These are phyloP conservation scores for Linyphia triangularis DNA, from an alignment of 2,888 invertebrate genomes.

Conservation along the genomic window DNA sequence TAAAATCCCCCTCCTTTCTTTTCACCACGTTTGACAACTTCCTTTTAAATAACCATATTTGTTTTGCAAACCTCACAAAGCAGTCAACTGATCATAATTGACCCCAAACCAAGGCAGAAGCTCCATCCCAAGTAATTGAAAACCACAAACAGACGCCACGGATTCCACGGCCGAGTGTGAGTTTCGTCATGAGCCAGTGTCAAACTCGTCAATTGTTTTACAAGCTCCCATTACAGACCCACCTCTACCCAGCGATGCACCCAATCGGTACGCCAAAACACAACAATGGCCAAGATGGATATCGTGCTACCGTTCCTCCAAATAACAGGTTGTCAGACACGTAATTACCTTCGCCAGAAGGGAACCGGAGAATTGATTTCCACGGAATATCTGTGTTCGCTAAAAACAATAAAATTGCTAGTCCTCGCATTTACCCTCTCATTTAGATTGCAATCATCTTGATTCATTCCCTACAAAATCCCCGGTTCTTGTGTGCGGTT, in stretches of 20 bases:
- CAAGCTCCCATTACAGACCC: slow-evolving; percentile 23
- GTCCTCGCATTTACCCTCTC: slow-evolving; percentile 42
- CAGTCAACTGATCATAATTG: neutral
- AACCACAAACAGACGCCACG: slow-evolving; percentile 14
- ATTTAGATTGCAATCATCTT: slow-evolving; percentile 60
- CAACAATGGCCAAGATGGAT: slow-evolving; percentile 44
- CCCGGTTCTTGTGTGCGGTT: slow-evolving; percentile 11
- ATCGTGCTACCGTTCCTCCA: slow-evolving; percentile 60
- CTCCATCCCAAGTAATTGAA: slow-evolving; percentile 1
- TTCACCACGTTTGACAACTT: neutral
- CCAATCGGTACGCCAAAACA: slow-evolving; percentile 14
- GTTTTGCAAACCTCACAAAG: neutral
- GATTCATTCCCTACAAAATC: neutral
- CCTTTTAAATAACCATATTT: neutral
- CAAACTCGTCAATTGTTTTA: slow-evolving; percentile 37
- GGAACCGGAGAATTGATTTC: slow-evolving; percentile 68
- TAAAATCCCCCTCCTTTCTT: neutral
- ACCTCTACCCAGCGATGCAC: slow-evolving; percentile 1
- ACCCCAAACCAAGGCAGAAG: neutral
- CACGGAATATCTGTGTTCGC: slow-evolving; percentile 55
- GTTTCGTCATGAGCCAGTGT: slow-evolving; percentile 16
- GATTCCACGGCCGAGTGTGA: neutral
- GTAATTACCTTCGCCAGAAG: slow-evolving; percentile 57
- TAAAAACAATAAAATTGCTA: slow-evolving; percentile 67
- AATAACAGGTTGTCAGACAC: slow-evolving; percentile 69